Base-by-base conservation (phyloP, 2,113 vertebrate genomes). In the Passer domesticus region DNA sequence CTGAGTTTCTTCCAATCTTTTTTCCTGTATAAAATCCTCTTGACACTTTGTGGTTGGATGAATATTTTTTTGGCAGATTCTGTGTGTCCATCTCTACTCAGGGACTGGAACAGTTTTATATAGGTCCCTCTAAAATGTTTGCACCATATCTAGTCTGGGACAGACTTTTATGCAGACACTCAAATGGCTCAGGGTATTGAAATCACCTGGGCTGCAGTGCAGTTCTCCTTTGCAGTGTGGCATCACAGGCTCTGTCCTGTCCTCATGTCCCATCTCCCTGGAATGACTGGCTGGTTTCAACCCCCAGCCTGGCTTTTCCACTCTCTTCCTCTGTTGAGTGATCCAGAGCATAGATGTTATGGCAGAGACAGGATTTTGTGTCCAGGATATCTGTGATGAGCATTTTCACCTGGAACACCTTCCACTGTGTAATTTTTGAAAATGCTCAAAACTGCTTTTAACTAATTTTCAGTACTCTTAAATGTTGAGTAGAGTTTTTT, bases 21-120 rank as follows among this genome's bases (percentile, higher is more conserved):
- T 83, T 75, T 78, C 31, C 53, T 63, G 12, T 50, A 22, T 76
- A 78, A 96, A 89, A 87, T 75, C 31, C 33, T 78, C 60, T 75
- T 68, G 81, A 87, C 27, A 16, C 25, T 92, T 94, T 60, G 60
- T 87, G 69, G 81, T 52, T 94, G 85, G 52, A 30, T 87, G 41
- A 92, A 64, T 50, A 15, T 33, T 84, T 95, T 87, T 87, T 81
- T 89, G 69, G 47, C 60, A 67, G 52, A 25, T 64, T 64, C 21
- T 59, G 13, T 25, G 31, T 77, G 47, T 72, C 78, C 74, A 25
- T 77, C 76, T 83, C 19, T 64, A 33, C 4, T 7, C 55, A 69
- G 52, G 27, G 25, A 78, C 44, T 4, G 7, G 74, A 84, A 81
- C 35, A 47, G 27, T 85, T 89, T 77, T 43, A 46, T 24, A 53